phyloP scores from a whole-genome alignment of 1,140 invertebrate genomes.

The Sitobion miscanthi region DNA sequence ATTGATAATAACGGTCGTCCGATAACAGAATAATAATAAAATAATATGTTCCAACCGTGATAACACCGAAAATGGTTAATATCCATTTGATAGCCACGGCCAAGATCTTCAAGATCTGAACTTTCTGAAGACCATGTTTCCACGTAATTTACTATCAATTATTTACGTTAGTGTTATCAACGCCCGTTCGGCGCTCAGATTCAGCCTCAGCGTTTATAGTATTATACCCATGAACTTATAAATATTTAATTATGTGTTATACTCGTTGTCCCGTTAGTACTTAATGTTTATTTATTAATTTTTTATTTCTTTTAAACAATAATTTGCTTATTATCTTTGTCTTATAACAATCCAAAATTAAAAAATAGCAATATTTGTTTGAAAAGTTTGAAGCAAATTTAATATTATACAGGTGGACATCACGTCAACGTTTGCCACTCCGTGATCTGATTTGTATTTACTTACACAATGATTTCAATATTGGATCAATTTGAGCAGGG shows the following conservation, averaged over 20 bases:
- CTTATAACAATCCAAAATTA: not conserved
- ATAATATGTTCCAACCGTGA: not conserved
- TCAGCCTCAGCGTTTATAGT: no score
- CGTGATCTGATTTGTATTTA: not conserved
- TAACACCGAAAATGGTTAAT: no score
- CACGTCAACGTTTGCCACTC: not conserved
- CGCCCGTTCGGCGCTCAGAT: no score
- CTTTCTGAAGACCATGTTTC: no score
- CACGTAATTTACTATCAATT: no score
- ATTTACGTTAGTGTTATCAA: no score
- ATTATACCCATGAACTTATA: no score
- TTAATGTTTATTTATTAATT: not conserved
- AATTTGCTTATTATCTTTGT: not conserved
- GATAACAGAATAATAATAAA: not conserved
- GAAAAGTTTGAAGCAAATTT: not conserved
- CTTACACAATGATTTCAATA: slow-evolving; percentile 63
- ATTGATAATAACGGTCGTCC: slow-evolving; percentile 35
- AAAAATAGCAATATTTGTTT: not conserved
- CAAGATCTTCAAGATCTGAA: no score
- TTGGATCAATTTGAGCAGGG: slow-evolving; percentile 80
- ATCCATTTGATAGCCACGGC: no score
- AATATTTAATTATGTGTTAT: no score
- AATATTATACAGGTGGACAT: not conserved
- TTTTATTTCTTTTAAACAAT: not conserved
- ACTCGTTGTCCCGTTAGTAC: no score